These are phyloP conservation scores for Hirtodrosophila alboralis DNA, from an alignment of 2,888 invertebrate genomes.

Conservation along the genomic window DNA sequence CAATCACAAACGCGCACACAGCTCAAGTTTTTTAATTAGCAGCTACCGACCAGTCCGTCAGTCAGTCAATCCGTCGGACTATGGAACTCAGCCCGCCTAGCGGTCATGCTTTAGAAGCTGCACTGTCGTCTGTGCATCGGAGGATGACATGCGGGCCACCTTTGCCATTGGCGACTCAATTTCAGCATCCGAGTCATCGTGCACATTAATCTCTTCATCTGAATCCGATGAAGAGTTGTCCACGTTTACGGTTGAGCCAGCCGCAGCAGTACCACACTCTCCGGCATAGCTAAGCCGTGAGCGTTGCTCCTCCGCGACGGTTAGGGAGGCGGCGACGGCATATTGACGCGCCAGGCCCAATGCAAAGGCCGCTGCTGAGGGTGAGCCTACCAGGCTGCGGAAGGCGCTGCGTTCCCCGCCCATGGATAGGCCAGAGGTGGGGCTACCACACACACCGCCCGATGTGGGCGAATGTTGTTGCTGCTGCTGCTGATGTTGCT, in stretches of 20 bases:
- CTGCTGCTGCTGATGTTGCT: conserved; percentile 49
- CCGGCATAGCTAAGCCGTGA: conserved; percentile 57
- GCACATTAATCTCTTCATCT: conserved; percentile 93
- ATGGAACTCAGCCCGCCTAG: conserved; percentile 36
- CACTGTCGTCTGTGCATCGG: conserved; percentile 69
- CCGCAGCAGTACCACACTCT: conserved; percentile 31
- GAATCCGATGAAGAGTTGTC: conserved; percentile 81
- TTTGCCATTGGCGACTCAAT: conserved; percentile 68
- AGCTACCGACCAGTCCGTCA: conserved; percentile 25
- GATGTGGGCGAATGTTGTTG: conserved; percentile 63
- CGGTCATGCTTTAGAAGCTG: conserved; percentile 84
- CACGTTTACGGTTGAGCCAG: conserved; percentile 73
- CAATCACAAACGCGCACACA: conserved; percentile 81
- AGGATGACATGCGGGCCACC: conserved; percentile 73
- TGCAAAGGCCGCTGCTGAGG: conserved; percentile 87
- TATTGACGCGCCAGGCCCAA: conserved; percentile 82
- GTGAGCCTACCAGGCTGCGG: conserved; percentile 88
- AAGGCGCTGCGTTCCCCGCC: conserved; percentile 96
- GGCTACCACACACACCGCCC: conserved; percentile 54
- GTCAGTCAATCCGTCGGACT: conserved; percentile 15
- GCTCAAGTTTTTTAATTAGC: conserved; percentile 78
- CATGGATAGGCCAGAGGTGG: conserved; percentile 86
- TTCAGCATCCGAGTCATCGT: conserved; percentile 86
- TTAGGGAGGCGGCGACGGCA: conserved; percentile 82
- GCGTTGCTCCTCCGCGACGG: conserved; percentile 81